Base-by-base conservation (phyloP, 2,888 invertebrate genomes). In the Plemyria rubiginata region DNA sequence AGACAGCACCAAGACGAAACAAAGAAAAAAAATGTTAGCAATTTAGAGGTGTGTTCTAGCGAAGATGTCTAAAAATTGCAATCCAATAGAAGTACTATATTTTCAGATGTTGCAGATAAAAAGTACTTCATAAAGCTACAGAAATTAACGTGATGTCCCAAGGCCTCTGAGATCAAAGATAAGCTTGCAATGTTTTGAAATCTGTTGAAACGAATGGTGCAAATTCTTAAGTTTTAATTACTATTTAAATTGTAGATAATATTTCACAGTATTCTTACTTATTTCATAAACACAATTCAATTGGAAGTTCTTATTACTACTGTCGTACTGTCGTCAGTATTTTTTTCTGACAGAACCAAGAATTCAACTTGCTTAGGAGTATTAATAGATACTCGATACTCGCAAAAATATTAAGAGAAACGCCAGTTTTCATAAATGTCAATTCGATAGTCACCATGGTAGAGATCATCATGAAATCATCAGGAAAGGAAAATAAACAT, bases 81-180 rank as follows among this genome's bases (percentile, higher is more conserved):
- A 45, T 16, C 16, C 45, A 45, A 45, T 45, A 45, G 16, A 16
- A 16, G 11, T 16, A 38, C 3, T 11, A 38, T 6, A n/a, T n/a
- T n/a, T 16, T 13, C 16, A 45, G 16, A 16, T 15, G 48, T 40
- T 48, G 22, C 28, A 48, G 40, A 38, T 50, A 15, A 49, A 32
- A 38, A 11, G 36, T 36, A 54, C 22, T 38, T 54, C 22, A 55
- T 22, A 49, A 38, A 52, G 41, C 32, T 28, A 52, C 56, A 49
- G 38, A 41, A 45, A 48, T 43, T 48, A 60, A 40, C 22, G n/a
- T 36, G 60, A 53, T 50, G 22, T 13, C 9, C 40, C 59, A 65
- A 65, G 64, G 64, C 53, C 53, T 56, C 49, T 13, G 51, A 70
- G 66, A 72, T 76, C 67, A 67, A 68, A 75, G 70, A 75, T 73